Evolutionary conservation across 2,888 invertebrate genomes (phyloP).

Genomic region (Apoda limacodes): DNA sequence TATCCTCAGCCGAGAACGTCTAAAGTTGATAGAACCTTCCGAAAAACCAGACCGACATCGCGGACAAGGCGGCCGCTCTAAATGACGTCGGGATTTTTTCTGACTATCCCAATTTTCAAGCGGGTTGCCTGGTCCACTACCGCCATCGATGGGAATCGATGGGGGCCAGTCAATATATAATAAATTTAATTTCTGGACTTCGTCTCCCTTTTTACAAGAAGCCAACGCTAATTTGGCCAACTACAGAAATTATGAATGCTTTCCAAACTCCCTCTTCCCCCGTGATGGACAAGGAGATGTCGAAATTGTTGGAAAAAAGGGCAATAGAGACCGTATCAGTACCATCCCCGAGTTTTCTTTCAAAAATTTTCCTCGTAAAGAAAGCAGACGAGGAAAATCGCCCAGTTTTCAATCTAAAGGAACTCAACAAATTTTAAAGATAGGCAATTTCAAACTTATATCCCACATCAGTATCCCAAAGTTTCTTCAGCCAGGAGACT

Average conservation of each 20-base stretch:
- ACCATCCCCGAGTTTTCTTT: constrained; percentile 10
- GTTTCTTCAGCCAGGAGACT: constrained; percentile 19
- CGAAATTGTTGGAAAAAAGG: constrained; percentile 3
- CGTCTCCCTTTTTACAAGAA: constrained; percentile 13
- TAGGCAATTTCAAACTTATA: constrained; percentile 18
- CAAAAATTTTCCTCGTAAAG: constrained; percentile 18
- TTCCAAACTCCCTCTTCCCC: constrained; percentile 6
- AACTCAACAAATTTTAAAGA: constrained; percentile 10
- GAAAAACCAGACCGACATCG: too few relatives aligned
- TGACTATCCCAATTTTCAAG: too few relatives aligned
- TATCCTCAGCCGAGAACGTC: too few relatives aligned
- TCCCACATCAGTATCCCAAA: constrained; percentile 14
- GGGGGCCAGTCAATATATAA: constrained; percentile 12
- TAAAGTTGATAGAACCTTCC: too few relatives aligned
- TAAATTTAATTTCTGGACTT: constrained; percentile 5
- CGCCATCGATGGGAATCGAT: constrained; percentile 8
- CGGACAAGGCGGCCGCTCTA: too few relatives aligned
- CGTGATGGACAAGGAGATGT: constrained; percentile 7
- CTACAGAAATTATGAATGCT: constrained; percentile 1
- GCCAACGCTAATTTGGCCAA: constrained; percentile 8
- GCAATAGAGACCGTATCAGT: constrained; percentile 7
- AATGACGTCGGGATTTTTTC: too few relatives aligned
- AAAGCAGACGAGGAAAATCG: constrained; percentile 19
- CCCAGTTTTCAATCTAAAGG: too few relatives aligned
- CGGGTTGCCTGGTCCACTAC: too few relatives aligned